Evolutionary conservation across 1,140 invertebrate genomes (phyloP).

Genomic region (Ips nitidus): DNA sequence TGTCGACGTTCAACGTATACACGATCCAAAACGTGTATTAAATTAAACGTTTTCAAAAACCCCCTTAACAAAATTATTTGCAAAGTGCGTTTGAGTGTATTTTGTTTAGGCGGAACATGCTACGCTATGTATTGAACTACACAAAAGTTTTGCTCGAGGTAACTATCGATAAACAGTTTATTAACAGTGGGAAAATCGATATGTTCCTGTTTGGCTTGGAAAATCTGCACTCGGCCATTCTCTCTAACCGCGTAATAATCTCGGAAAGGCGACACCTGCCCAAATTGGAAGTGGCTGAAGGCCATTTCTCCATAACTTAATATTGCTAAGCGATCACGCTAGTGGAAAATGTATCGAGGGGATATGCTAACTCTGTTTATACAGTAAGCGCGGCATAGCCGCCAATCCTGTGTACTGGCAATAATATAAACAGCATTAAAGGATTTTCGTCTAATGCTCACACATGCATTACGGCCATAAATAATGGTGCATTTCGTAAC

Average conservation of each 20-base stretch:
- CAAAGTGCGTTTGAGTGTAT: no score
- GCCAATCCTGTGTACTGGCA: constrained; percentile 26
- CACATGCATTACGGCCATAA: neutral
- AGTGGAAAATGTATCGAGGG: constrained; percentile 32
- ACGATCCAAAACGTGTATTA: neutral
- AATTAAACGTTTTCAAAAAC: neutral
- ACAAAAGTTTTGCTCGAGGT: neutral
- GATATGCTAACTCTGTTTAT: constrained; percentile 37
- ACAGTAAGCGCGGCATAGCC: constrained; percentile 25
- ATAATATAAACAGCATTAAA: constrained; percentile 31
- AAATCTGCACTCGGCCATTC: constrained; percentile 23
- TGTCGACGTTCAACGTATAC: neutral
- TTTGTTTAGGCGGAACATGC: no score
- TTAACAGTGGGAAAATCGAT: constrained; percentile 10
- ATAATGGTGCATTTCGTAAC: neutral
- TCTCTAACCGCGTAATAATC: constrained; percentile 28
- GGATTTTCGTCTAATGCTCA: constrained; percentile 9
- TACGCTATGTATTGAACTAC: no score
- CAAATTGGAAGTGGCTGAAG: constrained; percentile 33
- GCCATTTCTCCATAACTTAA: constrained; percentile 36
- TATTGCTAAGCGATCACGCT: constrained; percentile 31
- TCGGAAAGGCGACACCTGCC: constrained; percentile 26
- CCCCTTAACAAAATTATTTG: no score
- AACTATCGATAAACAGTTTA: constrained; percentile 14
- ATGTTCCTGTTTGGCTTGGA: constrained; percentile 16